phyloP scores from a whole-genome alignment of 2,888 invertebrate genomes.

The Luffia ferchaultella region DNA sequence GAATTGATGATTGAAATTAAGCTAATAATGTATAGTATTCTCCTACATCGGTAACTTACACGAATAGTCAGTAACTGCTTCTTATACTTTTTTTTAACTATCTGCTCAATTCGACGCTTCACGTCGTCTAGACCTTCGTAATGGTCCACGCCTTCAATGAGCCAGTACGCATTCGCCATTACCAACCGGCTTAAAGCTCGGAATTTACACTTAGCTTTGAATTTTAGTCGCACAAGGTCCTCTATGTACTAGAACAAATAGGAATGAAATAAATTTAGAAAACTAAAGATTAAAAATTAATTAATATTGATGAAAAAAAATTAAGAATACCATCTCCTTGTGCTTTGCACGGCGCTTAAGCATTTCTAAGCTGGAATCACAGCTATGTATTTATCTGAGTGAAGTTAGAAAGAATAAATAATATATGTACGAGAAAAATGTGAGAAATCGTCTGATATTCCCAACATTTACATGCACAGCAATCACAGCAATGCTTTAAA shows the following conservation, averaged over 20 bases:
- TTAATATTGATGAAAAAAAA: too few species aligned
- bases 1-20: too few species aligned
- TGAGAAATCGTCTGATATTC: too few species aligned
- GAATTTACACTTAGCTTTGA: conserved; percentile 60
- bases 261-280: too few species aligned
- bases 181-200: conserved; percentile 63
- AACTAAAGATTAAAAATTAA: conserved; percentile 6
- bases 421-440: too few species aligned
- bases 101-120: conserved; percentile 61
- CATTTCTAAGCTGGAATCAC: too few species aligned
- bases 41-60: conserved; percentile 26
- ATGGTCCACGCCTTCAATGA: conserved; percentile 55
- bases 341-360: too few species aligned
- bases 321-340: conserved; percentile 19
- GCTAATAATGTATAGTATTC: too few species aligned
- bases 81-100: conserved; percentile 51
- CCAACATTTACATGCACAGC: too few species aligned
- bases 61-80: conserved; percentile 53
- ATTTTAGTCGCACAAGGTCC: conserved; percentile 37
- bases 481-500: too few species aligned
- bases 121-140: conserved; percentile 60
- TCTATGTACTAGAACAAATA: conserved; percentile 37
- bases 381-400: too few species aligned
- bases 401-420: too few species aligned
- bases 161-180: conserved; percentile 65